These are phyloP conservation scores for Sarcophaga caerulescens DNA, from an alignment of 2,888 invertebrate genomes.

Conservation along the genomic window DNA sequence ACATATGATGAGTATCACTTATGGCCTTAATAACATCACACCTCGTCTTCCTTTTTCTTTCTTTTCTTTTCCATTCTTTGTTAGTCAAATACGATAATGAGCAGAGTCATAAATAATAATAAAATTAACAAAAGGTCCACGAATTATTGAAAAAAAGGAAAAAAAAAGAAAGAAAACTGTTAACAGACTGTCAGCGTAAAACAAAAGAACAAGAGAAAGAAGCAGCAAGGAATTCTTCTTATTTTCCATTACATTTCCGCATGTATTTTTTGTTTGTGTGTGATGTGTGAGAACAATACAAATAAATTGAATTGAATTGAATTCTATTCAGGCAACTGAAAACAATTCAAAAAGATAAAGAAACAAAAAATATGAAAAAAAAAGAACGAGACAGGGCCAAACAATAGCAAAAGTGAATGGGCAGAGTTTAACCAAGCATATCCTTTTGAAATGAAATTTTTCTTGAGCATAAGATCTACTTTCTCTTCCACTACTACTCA, in stretches of 20 bases:
- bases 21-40: conserved; percentile 45
- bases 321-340: not conserved
- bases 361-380: not conserved
- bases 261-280: not conserved
- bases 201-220: not conserved
- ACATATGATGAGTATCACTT: conserved; percentile 34
- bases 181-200: conserved; percentile 9
- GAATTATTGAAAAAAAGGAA: not conserved
- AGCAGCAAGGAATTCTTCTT: not conserved
- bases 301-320: not conserved
- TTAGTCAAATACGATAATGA: conserved; percentile 21
- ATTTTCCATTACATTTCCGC: not conserved
- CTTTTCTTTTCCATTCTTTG: not conserved
- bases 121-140: not conserved
- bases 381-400: not conserved
- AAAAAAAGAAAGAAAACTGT: not conserved
- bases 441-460: too few species aligned
- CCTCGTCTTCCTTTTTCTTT: conserved; percentile 21
- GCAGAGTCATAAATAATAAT: conserved; percentile 52
- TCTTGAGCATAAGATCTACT: too few species aligned
- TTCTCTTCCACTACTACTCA: too few species aligned
- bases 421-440: too few species aligned
- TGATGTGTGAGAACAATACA: not conserved
- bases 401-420: not conserved
- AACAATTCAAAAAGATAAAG: not conserved